Conservation (phyloP, 2,113 vertebrate species). For the Hemichromis elongatus region DNA sequence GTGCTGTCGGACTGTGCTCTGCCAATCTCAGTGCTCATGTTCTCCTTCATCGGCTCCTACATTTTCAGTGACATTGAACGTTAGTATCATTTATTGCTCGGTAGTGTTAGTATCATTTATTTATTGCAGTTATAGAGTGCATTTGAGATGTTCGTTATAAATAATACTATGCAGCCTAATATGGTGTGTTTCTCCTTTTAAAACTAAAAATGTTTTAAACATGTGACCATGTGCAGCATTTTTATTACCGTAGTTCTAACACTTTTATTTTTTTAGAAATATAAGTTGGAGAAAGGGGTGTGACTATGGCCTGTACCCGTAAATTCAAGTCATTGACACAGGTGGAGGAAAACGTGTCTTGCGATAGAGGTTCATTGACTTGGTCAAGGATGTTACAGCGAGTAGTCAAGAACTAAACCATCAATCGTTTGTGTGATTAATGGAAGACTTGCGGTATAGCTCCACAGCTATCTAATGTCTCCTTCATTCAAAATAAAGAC, state of each 20-base stretch:
- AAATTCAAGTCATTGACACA: neutral
- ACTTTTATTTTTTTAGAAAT: neutral
- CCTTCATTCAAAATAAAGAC: neutral
- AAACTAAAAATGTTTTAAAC: neutral
- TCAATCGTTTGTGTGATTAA: neutral
- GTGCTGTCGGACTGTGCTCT: constrained; percentile 95
- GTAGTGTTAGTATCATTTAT: neutral
- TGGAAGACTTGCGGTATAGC: neutral
- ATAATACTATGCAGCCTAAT: neutral
- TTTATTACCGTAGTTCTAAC: neutral
- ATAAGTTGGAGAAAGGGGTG: neutral
- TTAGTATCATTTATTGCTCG: constrained; percentile 69
- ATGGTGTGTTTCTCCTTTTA: neutral
- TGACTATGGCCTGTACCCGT: neutral
- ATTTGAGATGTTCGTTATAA: neutral
- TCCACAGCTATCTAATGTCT: neutral
- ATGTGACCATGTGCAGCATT: neutral
- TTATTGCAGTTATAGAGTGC: neutral
- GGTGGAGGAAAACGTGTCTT: neutral
- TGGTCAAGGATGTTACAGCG: neutral
- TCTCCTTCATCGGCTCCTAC: constrained; percentile 90
- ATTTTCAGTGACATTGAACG: constrained; percentile 91
- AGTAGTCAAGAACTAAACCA: neutral
- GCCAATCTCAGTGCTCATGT: constrained; percentile 91
- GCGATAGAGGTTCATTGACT: neutral